phyloP scores from a whole-genome alignment of 2,113 vertebrate species.

The Neolamprologus sp. region DNA sequence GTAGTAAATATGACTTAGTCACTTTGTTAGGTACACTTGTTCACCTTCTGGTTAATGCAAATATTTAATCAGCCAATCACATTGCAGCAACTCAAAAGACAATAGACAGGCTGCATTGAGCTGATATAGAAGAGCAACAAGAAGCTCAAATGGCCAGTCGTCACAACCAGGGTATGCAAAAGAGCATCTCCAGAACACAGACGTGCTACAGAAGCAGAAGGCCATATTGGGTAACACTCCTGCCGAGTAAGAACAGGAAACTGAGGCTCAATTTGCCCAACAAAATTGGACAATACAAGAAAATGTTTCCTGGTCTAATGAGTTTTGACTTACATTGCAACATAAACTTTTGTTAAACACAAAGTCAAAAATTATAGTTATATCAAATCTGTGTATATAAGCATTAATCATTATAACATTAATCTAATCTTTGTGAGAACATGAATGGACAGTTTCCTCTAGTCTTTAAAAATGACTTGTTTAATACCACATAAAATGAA shows the following conservation, averaged over 20 bases:
- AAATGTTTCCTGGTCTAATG: neutral
- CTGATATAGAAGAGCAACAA: neutral
- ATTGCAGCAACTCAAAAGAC: neutral
- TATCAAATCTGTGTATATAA: neutral
- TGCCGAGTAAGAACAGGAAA: neutral
- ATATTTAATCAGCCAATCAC: neutral
- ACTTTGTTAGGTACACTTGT: neutral
- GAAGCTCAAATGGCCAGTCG: neutral
- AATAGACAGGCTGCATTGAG: neutral
- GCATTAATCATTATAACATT: neutral
- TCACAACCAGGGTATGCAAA: neutral
- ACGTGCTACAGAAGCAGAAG: neutral
- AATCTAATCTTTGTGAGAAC: neutral
- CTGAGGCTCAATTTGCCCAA: neutral
- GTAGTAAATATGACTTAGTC: neutral
- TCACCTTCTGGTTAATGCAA: neutral
- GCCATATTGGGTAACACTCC: neutral
- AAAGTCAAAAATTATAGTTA: neutral
- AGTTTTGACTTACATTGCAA: neutral
- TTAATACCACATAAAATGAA: conserved; percentile 74
- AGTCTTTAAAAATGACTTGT: conserved; percentile 41
- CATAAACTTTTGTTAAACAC: neutral
- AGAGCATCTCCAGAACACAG: neutral
- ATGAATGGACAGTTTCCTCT: neutral
- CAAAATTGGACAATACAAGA: neutral